Percentiles rank a stretch among this genome's conserved stretches.
Evolutionary conservation across 2,797 vertebrate species (phyloP).

Genomic region (Ptychadena robeensis): DNA sequence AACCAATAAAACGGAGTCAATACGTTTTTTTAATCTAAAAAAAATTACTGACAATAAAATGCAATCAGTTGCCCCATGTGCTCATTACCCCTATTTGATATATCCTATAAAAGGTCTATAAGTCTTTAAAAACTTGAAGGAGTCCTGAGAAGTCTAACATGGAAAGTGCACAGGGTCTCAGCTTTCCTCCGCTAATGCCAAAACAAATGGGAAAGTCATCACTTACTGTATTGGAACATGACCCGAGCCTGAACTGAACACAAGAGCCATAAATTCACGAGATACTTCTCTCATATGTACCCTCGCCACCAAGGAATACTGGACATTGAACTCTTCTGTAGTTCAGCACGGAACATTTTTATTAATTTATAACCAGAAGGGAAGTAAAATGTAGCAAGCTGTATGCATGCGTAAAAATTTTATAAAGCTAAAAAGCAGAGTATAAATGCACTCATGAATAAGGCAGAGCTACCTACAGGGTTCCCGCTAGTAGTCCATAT

Average conservation of each 20-base stretch:
- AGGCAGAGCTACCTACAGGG: too few relatives aligned
- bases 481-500: too few relatives aligned
- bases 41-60: too few relatives aligned
- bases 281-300: slow-evolving; percentile 6
- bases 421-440: too few relatives aligned
- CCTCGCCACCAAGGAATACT: background rate
- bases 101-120: background rate
- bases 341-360: background rate
- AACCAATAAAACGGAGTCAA: too few relatives aligned
- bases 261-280: slow-evolving; percentile 34
- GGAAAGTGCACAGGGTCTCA: background rate
- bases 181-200: slow-evolving; percentile 24
- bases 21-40: too few relatives aligned
- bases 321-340: background rate
- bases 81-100: background rate
- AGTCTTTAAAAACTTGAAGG: background rate
- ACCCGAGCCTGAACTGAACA: slow-evolving; percentile 51
- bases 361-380: background rate
- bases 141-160: background rate
- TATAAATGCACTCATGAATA: too few relatives aligned
- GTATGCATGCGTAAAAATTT: background rate
- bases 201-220: slow-evolving; percentile 57
- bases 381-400: background rate
- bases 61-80: too few relatives aligned
- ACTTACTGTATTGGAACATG: slow-evolving; percentile 29